A percentile compares a stretch with the other conserved stretches of the same genome.
Conservation (phyloP, 2,113 vertebrate species). For the Protomyctophum bolini region DNA sequence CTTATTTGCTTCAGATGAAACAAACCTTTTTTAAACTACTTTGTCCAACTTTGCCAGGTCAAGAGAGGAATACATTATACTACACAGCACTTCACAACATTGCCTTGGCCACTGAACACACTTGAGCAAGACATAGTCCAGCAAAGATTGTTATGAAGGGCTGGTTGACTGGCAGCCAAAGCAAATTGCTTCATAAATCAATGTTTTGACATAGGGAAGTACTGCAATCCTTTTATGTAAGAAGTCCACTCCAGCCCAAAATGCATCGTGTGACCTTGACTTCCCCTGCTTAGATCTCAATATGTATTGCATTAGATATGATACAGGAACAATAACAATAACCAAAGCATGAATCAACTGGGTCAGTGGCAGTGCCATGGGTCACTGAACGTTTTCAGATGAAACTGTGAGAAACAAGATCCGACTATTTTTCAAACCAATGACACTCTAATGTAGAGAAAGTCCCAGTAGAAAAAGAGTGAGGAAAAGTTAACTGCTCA, state of each 20-base stretch:
- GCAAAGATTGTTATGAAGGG: background rate
- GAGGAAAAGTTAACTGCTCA: conserved; percentile 1
- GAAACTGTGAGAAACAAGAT: background rate
- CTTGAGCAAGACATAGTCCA: background rate
- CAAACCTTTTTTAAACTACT: background rate
- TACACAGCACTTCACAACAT: background rate
- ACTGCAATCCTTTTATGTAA: conserved; percentile 16
- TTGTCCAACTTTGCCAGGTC: background rate
- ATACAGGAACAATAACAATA: conserved; percentile 15
- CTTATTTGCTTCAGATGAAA: no score
- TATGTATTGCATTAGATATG: conserved; percentile 17
- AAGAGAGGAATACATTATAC: conserved; percentile 4
- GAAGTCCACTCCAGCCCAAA: background rate
- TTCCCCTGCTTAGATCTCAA: conserved; percentile 31
- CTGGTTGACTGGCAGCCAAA: conserved; percentile 18
- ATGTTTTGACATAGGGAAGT: conserved; percentile 25
- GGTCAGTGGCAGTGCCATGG: background rate
- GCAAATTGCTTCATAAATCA: conserved; percentile 6
- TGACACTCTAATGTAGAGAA: conserved; percentile 7
- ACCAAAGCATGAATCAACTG: conserved; percentile 3
- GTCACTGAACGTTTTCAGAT: background rate
- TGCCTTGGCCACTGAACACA: conserved; percentile 6
- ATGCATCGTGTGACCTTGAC: conserved; percentile 57
- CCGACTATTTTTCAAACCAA: conserved; percentile 17
- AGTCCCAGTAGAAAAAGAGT: background rate